Base-by-base conservation (phyloP, 2,888 invertebrate species). In the Tenthredo distinguenda region DNA sequence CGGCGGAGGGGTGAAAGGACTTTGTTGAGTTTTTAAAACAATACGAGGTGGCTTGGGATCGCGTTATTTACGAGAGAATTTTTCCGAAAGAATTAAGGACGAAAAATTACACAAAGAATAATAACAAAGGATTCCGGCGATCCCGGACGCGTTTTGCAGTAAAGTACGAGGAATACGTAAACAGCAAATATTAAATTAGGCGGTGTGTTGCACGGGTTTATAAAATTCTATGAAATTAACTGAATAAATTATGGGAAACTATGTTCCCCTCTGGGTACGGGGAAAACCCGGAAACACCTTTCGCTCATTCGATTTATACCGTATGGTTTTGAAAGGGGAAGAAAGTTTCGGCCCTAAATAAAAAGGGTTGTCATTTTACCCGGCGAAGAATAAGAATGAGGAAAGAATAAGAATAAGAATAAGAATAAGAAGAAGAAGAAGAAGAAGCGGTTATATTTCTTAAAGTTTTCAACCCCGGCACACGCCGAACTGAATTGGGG, bases 291-390 rank as follows among this genome's bases (percentile, higher is more conserved):
- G 47, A 15, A 47, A 15, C 47, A 47, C 47, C 47, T 47, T 15
- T 12, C 47, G 47, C 3, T 47, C 0, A 47, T 15, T 47, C 47
- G 47, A 47, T 47, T 47, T 47, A 47, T 90, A 89, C 88, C 90
- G 86, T 86, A 85, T 88, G 89, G 87, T 87, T 40, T 40, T 40
- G 9, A 2, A 62, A 21, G 5, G 15, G 18, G 68, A 18, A 68
- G 34, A 77, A 77, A 77, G 34, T 77, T 77, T 40, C 18, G 89
- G 89, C 6, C 91, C 90, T 92, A 93, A 93, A 93, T 93, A 93
- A 93, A 93, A 34, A 93, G 93, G 93, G 92, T 93, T 93, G 89
- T 92, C 92, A 90, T 90, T 90, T 89, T 15, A 15, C 2, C 77
- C 34, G 34, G 50, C 18, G 21, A 43, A 40, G n/a, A 21, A 43